Evolutionary conservation across 2,797 vertebrate species (phyloP), one percentile per base, ranked within the genome.

Genomic region (Aldrovandia affinis): DNA sequence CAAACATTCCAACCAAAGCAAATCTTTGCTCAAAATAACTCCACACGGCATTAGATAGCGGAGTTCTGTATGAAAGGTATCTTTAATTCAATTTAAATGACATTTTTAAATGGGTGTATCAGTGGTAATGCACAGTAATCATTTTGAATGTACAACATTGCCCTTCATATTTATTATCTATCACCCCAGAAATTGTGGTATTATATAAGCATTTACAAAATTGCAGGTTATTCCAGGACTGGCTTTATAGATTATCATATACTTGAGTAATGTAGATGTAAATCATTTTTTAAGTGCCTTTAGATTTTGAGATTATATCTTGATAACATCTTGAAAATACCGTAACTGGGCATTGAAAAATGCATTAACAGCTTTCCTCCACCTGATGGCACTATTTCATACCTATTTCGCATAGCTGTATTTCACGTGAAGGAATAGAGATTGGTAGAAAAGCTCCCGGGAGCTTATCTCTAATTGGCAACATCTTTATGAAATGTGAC

Each of bases 331-430:
- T 42, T 39, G 36, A 39, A 73, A 73, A 68, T 68, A 33, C 4
- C 25, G n/a, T 65, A 68, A 33, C 28, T 33, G n/a, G 28, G 0
- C 9, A 8, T 68, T 39, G 36, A 39, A 15, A 73, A 47, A 77
- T n/a, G 25, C 73, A 77, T 44, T 77, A 42, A 47, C 73, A 77
- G 73, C 22, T 47, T n/a, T 77, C 5, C 22, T 25, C 39, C 42
- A 77, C 73, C n/a, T 47, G 73, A 77, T 77, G 73, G 39, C 33
- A n/a, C 20, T 77, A 47, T 77, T 44, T 73, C 15, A 73, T 42
- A 73, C 22, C 68, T 42, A 3, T 7, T 1, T 14, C 7, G 14
- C 12, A 33, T 36, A 15, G 4, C 3, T 18, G 47, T 6, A 5
- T 50, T 50, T 50, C 6, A 0, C 47, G 1, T 50, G 0, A 50